phyloP scores from a whole-genome alignment of 2,113 vertebrate species.

The Trochalopteron elliotii region DNA sequence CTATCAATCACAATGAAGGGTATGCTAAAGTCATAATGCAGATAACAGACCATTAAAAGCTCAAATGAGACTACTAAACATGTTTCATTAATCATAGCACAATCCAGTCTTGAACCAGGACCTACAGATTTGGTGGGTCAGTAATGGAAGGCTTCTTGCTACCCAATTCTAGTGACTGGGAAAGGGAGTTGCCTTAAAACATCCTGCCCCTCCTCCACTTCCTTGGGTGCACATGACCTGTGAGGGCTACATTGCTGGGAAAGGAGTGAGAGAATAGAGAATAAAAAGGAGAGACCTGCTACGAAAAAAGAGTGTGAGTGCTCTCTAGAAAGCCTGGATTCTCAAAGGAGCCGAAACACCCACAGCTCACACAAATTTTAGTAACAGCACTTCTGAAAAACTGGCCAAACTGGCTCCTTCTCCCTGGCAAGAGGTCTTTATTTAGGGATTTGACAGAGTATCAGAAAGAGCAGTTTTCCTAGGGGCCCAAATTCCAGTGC shows the following conservation, averaged over 20 bases:
- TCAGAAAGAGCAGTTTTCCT: neutral
- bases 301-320: neutral
- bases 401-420: neutral
- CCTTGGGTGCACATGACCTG: neutral
- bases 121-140: neutral
- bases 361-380: neutral
- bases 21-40: neutral
- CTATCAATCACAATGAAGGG: constrained; percentile 41
- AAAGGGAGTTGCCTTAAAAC: neutral
- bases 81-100: constrained; percentile 58
- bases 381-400: neutral
- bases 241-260: neutral
- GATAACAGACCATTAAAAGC: constrained; percentile 55
- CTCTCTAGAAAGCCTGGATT: neutral
- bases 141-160: neutral
- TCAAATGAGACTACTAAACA: constrained; percentile 56
- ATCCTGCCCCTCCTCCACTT: neutral
- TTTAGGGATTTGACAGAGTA: neutral
- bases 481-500: neutral
- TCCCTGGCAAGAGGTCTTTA: neutral
- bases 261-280: neutral
- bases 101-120: constrained; percentile 29
- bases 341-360: neutral
- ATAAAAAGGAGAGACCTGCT: neutral
- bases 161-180: neutral